phyloP scores from a whole-genome alignment of 2,113 vertebrate genomes.

The Atherinomorus stipes region DNA sequence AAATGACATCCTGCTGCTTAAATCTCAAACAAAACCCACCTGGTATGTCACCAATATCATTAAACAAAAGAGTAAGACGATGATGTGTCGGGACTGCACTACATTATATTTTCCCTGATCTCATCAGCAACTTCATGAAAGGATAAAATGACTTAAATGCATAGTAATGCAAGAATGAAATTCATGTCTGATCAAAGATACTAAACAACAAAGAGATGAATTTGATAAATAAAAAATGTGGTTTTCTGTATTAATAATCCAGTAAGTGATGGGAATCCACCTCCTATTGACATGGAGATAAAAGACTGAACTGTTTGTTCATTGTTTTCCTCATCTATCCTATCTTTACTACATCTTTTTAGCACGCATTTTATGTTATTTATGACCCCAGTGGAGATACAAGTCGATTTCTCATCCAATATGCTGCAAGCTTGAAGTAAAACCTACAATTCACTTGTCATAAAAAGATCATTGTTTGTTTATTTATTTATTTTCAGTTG shows the following conservation, averaged over 20 bases:
- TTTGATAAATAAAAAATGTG: neutral
- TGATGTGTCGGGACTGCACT: too few species aligned
- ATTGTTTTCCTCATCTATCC: constrained; percentile 21
- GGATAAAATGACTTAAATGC: neutral
- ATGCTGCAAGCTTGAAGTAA: neutral
- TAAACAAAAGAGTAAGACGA: too few species aligned
- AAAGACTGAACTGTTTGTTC: neutral
- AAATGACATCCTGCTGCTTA: too few species aligned
- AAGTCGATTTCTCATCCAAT: neutral
- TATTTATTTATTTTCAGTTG: neutral
- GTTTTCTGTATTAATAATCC: neutral
- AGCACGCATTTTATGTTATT: neutral
- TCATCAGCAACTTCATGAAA: neutral
- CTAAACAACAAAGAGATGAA: neutral
- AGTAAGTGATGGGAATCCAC: constrained; percentile 22
- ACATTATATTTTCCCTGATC: too few species aligned
- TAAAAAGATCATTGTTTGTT: neutral
- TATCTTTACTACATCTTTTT: neutral
- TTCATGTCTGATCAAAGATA: constrained; percentile 27
- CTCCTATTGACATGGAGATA: constrained; percentile 18
- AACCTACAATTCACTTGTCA: too few species aligned
- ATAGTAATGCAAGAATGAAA: constrained; percentile 1
- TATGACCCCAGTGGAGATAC: neutral
- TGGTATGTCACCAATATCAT: too few species aligned
- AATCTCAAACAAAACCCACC: too few species aligned